A percentile compares a stretch with the other conserved stretches of the same genome.
These are phyloP conservation scores for Sarcophaga caerulescens DNA, from an alignment of 2,888 invertebrate genomes.

Conservation along the genomic window DNA sequence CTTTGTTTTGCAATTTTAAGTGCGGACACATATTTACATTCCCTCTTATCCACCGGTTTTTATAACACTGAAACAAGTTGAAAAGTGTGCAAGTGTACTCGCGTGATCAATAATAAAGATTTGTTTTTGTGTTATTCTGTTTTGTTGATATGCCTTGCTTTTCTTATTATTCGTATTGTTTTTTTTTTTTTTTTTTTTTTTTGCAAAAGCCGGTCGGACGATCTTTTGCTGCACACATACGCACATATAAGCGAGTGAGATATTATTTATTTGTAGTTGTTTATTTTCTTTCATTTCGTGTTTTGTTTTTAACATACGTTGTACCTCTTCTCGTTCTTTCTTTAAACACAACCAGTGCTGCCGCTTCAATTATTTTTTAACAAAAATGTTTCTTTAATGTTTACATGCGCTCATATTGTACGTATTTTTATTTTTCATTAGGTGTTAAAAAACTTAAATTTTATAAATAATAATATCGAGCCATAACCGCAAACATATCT, in stretches of 20 bases:
- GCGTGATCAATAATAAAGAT: conserved; percentile 1
- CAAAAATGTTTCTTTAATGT: no score
- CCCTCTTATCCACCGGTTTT: no score
- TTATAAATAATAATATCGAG: no score
- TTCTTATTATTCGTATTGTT: not conserved
- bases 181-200: not conserved
- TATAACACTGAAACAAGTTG: not conserved
- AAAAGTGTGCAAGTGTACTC: not conserved
- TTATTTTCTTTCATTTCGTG: not conserved
- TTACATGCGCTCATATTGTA: no score
- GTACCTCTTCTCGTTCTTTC: not conserved
- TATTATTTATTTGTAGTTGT: not conserved
- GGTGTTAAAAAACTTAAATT: no score
- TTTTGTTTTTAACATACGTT: not conserved
- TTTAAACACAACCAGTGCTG: not conserved
- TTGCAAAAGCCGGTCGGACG: not conserved
- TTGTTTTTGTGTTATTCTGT: conserved; percentile 35
- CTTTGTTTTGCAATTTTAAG: no score
- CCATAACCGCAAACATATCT: no score
- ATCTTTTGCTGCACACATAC: not conserved
- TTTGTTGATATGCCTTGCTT: not conserved
- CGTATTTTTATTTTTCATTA: no score
- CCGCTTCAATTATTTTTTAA: no score
- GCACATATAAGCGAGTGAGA: not conserved
- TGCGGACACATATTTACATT: no score